Base-by-base conservation (phyloP, 2,888 invertebrate species). In the Leptinotarsa juncta region DNA sequence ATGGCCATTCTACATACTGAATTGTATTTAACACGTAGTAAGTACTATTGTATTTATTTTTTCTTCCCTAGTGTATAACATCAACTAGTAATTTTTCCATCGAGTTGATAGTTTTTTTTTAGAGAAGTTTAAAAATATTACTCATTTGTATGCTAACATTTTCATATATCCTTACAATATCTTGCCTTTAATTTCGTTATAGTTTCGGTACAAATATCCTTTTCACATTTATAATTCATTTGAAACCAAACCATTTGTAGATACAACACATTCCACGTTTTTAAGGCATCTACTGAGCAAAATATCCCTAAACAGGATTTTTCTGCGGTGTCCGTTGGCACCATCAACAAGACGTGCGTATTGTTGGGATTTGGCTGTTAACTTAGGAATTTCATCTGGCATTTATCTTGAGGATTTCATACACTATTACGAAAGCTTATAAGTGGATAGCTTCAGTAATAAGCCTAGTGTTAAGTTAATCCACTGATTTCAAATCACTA, bases 371-470 rank as follows among this genome's bases (percentile, higher is more conserved):
- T 60, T 26, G 60, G 60, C 20, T 60, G 60, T 60, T 53, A 14
- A 60, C 60, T 60, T 26, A 60, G 26, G 23, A 23, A 26, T 60
- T 26, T 26, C 60, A 60, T 60, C 60, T 14, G 60, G 60, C 60
- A 60, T 26, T 60, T 60, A 3, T 60, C 23, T 60, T 15, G 60
- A 15, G 60, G 60, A 26, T 60, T 60, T 26, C 20, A 60, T 53
- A 53, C 53, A 53, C 53, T 53, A 26, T 60, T 23, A 60, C 60
- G 15, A 60, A 60, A 66, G 71, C 74, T 74, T 74, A 50, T 60
- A 66, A 66, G 67, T 71, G 77, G 78, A 82, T 81, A 82, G 84
- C 84, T 84, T 75, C 50, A 70, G 62, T 70, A 67, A 67, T n/a
- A 60, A 68, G 12, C 18, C 5, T 53, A 53, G 53, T 53, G 18